phyloP scores from a whole-genome alignment of 2,797 vertebrate genomes.

The Acipenser ruthenus region DNA sequence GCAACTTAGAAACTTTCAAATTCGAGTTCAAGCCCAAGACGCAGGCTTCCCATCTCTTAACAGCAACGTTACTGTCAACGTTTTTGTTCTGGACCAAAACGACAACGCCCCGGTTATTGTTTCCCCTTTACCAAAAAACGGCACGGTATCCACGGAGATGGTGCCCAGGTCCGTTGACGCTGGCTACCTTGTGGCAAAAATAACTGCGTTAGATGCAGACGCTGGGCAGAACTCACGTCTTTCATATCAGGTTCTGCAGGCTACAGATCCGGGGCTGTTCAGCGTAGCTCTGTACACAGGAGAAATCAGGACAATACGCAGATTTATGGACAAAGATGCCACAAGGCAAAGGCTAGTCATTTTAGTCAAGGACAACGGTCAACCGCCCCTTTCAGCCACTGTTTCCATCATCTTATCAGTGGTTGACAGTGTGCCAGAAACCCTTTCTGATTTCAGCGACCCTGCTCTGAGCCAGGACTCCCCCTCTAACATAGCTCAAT shows the following conservation, averaged over 20 bases:
- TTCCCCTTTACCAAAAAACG: slow-evolving; percentile 75
- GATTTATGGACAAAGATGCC: slow-evolving; percentile 70
- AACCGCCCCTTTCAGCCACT: slow-evolving; percentile 81
- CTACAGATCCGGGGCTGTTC: slow-evolving; percentile 75
- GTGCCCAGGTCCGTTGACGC: slow-evolving; percentile 78
- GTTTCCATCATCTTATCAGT: slow-evolving; percentile 76
- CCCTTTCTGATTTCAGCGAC: slow-evolving; percentile 73
- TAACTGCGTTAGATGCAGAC: slow-evolving; percentile 72
- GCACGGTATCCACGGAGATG: slow-evolving; percentile 72
- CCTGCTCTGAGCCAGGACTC: slow-evolving; percentile 65
- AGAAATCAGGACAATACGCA: slow-evolving; percentile 76
- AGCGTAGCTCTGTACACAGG: slow-evolving; percentile 79
- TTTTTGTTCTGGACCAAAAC: slow-evolving; percentile 84
- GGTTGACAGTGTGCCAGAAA: slow-evolving; percentile 76
- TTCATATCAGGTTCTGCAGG: slow-evolving; percentile 73
- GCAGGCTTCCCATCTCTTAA: slow-evolving; percentile 48
- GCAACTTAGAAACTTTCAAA: slow-evolving; percentile 50
- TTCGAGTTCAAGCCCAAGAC: slow-evolving; percentile 49
- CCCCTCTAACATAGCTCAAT: slow-evolving; percentile 73
- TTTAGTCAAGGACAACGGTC: slow-evolving; percentile 77
- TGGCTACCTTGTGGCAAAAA: slow-evolving; percentile 76
- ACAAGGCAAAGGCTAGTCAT: slow-evolving; percentile 71
- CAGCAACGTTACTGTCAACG: slow-evolving; percentile 54
- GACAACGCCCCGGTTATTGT: slow-evolving; percentile 77
- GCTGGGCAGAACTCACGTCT: slow-evolving; percentile 74